phyloP scores from a whole-genome alignment of 2,113 vertebrate genomes.

The Panurus biarmicus region DNA sequence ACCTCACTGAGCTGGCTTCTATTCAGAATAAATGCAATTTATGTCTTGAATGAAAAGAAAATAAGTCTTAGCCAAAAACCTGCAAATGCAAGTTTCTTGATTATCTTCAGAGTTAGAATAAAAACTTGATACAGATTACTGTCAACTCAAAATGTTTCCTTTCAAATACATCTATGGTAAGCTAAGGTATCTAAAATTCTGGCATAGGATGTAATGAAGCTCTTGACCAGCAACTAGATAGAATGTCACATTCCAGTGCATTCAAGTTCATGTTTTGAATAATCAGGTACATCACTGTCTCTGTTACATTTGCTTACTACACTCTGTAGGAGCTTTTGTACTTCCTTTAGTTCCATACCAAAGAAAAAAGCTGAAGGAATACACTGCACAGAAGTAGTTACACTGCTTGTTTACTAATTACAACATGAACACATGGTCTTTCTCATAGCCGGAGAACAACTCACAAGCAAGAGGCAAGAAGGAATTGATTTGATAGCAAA shows the following conservation, averaged over 20 bases:
- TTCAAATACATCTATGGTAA: background rate
- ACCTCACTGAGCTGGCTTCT: background rate
- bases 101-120: background rate
- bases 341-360: background rate
- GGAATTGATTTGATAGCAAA: background rate
- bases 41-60: background rate
- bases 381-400: background rate
- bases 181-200: background rate
- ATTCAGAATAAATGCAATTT: background rate
- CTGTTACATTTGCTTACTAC: background rate
- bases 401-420: background rate
- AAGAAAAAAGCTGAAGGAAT: background rate
- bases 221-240: background rate
- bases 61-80: background rate
- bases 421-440: background rate
- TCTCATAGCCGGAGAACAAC: background rate
- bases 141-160: background rate
- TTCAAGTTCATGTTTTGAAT: background rate
- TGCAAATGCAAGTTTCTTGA: background rate
- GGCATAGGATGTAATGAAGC: background rate
- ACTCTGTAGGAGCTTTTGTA: background rate
- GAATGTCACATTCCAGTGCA: background rate
- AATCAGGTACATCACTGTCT: background rate
- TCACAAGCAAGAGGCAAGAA: background rate
- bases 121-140: background rate